Base-by-base conservation (phyloP, 2,888 invertebrate species). In the Alsophila aescularia region DNA sequence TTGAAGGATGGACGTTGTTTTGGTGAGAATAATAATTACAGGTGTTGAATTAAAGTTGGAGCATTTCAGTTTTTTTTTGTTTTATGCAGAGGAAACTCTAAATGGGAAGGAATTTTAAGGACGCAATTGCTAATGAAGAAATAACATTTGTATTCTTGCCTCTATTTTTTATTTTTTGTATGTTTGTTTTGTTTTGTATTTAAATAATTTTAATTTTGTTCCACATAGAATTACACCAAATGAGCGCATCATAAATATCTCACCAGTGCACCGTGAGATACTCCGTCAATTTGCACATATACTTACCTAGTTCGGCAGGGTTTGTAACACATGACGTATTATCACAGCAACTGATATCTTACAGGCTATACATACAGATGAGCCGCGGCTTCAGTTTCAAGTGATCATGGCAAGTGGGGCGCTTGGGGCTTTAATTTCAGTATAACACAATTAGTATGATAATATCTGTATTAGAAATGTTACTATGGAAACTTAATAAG, bases 341-440 rank as follows among this genome's bases (percentile, higher is more conserved):
- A 37, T 29, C 29, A 47, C 37, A 37, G 37, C 37, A 47, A 47
- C 36, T 36, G 29, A 37, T 45, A 36, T 15, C 29, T 45, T 15
- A 29, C 47, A 47, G 37, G 36, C 37, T 47, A 47, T 47, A 37
- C 47, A 47, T 47, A 47, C 47, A 37, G 37, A 47, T 37, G 47
- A 47, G 36, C 4, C 18, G 37, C 36, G 36, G 47, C 16, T 35
- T 27, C 37, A 12, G 37, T 16, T 47, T 18, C 37, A 13, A 14
- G 10, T 10, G 27, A 1, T n/a, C n/a, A n/a, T 2, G 37, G 13
- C 15, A 9, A 8, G 14, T 35, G 35, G 9, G 35, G 6, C 32
- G 13, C 15, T 8, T 8, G 15, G 45, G 27, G 35, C 7, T 36
- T 24, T 36, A 18, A 12, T 44, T 44, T 21, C 34, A 34, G 35